Conservation (phyloP, 2,113 vertebrate species). For the Tragelaphus scriptus region DNA sequence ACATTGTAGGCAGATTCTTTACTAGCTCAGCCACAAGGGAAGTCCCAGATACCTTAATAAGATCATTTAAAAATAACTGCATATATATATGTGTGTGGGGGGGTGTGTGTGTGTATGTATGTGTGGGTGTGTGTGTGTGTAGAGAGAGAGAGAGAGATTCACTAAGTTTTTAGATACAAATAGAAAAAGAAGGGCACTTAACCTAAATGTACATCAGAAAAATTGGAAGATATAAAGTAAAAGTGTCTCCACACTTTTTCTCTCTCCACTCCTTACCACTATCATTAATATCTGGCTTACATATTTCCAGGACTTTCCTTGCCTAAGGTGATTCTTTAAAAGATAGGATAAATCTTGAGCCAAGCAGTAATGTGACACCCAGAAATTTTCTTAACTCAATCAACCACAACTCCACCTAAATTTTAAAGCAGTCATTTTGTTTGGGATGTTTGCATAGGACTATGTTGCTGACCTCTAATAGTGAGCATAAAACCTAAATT, state of each 20-base stretch:
- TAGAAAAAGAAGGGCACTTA: neutral
- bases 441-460: neutral
- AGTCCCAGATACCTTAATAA: neutral
- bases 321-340: neutral
- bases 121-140: neutral
- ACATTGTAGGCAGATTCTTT: neutral
- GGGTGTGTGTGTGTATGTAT: neutral
- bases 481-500: neutral
- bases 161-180: neutral
- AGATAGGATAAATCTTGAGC: neutral
- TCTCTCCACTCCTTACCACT: neutral
- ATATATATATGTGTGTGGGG: rapidly evolving
- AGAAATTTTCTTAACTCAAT: neutral
- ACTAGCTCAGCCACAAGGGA: neutral
- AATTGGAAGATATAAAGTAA: neutral
- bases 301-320: neutral
- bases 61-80: neutral
- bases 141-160: neutral
- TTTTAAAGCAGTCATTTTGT: neutral
- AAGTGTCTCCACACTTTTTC: neutral
- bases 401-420: neutral
- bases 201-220: neutral
- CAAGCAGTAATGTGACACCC: neutral
- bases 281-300: neutral
- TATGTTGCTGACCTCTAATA: neutral